Evolutionary conservation across 2,888 invertebrate species (phyloP).

Genomic region (Steinernema scapterisci): DNA sequence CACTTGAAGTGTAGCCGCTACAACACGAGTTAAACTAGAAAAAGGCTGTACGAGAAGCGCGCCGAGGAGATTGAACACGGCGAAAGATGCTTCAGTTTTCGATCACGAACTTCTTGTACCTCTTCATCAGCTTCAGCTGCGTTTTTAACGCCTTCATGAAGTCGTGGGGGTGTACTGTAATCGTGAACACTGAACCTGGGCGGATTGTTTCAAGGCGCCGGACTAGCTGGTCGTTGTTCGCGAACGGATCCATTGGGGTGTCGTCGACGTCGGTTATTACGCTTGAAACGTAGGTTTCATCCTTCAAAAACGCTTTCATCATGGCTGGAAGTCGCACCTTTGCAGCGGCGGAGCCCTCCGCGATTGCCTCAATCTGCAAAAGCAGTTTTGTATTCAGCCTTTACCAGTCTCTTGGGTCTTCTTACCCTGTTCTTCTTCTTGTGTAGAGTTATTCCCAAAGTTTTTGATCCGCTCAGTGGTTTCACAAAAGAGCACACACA

Average conservation of each 20-base stretch:
- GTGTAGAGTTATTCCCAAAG: constrained; percentile 45
- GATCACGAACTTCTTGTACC: constrained; percentile 33
- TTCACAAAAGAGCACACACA: constrained; percentile 38
- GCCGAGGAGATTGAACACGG: no score
- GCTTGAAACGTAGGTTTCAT: constrained; percentile 27
- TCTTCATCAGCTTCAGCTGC: constrained; percentile 37
- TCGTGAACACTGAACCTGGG: constrained; percentile 36
- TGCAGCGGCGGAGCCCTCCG: not conserved
- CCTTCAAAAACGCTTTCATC: not conserved
- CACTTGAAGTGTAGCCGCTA: not conserved
- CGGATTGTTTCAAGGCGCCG: constrained; percentile 36
- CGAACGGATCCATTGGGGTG: constrained; percentile 43
- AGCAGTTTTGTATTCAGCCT: not conserved
- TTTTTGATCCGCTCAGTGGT: constrained; percentile 37
- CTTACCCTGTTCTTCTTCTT: constrained; percentile 44
- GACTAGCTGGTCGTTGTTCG: constrained; percentile 41
- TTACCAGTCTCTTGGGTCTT: not conserved
- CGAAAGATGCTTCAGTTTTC: not conserved
- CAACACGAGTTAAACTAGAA: not conserved
- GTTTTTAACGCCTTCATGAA: constrained; percentile 36
- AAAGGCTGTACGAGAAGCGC: not conserved
- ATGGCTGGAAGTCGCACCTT: constrained; percentile 3
- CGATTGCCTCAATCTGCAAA: not conserved
- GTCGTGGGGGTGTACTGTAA: constrained; percentile 40
- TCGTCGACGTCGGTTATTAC: constrained; percentile 47